These are phyloP conservation scores for Steinernema carpocapsae DNA, from an alignment of 2,888 invertebrate genomes.

Conservation along the genomic window DNA sequence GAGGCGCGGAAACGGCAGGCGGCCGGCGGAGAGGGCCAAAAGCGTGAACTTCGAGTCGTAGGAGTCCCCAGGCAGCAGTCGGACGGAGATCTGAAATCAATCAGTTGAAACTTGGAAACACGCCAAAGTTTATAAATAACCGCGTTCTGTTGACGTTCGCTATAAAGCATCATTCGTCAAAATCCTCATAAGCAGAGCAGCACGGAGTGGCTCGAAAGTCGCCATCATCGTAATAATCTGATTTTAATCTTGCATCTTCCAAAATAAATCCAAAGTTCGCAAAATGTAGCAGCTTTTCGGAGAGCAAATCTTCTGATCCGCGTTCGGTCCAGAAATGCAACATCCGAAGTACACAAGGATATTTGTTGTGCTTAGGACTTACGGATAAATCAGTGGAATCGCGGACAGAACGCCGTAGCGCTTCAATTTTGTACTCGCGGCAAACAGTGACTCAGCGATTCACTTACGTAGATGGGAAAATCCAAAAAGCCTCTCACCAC, in stretches of 20 bases:
- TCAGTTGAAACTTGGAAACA: neutral
- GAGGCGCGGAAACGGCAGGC: slow-evolving; percentile 8
- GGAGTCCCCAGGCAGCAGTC: slow-evolving; percentile 3
- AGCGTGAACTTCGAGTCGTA: slow-evolving; percentile 18
- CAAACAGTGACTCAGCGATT: too few species aligned
- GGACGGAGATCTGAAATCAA: slow-evolving; percentile 10
- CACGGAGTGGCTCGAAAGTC: neutral
- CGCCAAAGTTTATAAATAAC: neutral
- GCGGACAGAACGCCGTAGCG: too few species aligned
- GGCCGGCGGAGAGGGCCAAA: slow-evolving; percentile 4
- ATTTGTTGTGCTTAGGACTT: too few species aligned
- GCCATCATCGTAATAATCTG: neutral
- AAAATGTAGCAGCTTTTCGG: too few species aligned
- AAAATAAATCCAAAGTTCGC: neutral
- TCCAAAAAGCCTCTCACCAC: too few species aligned
- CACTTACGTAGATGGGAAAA: too few species aligned
- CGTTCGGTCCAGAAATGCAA: neutral
- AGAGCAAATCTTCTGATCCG: too few species aligned
- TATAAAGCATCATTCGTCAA: neutral
- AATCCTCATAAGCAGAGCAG: neutral
- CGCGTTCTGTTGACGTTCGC: neutral
- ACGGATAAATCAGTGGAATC: too few species aligned
- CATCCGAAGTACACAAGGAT: too few species aligned
- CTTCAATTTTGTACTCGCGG: too few species aligned
- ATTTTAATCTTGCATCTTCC: neutral